phyloP scores from a whole-genome alignment of 2,888 invertebrate species.

The Resseliella maxima region DNA sequence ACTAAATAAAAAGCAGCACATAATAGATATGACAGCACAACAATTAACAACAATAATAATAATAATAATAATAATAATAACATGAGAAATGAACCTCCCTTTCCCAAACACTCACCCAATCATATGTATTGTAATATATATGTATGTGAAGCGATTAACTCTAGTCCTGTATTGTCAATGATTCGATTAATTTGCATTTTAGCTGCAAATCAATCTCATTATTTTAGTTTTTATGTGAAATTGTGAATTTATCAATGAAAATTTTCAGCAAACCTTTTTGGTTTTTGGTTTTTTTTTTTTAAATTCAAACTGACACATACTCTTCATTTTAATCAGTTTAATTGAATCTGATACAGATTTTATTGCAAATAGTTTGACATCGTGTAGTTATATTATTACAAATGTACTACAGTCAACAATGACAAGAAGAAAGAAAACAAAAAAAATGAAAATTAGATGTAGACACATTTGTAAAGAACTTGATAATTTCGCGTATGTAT shows the following conservation, averaged over 20 bases:
- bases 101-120: not conserved
- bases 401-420: too few relatives aligned
- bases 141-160: constrained; percentile 51
- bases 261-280: too few relatives aligned
- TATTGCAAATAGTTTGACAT: too few relatives aligned
- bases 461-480: not conserved
- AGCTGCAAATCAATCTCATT: not conserved
- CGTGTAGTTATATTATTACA: too few relatives aligned
- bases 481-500: not conserved
- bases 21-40: constrained; percentile 40
- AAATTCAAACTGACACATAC: not conserved
- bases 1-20: constrained; percentile 14
- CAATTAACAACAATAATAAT: not conserved
- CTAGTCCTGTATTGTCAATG: constrained; percentile 39
- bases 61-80: too few relatives aligned
- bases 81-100: not conserved
- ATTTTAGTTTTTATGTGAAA: too few relatives aligned
- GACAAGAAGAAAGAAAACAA: not conserved
- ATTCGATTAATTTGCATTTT: not conserved
- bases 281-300: too few relatives aligned
- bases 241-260: too few relatives aligned
- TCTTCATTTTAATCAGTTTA: not conserved
- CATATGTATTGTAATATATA: not conserved
- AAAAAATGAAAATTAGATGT: not conserved
- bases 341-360: too few relatives aligned